Evolutionary conservation across 2,797 vertebrate species (phyloP), one percentile per base, ranked within the genome.

Genomic region (Antrozous pallidus): DNA sequence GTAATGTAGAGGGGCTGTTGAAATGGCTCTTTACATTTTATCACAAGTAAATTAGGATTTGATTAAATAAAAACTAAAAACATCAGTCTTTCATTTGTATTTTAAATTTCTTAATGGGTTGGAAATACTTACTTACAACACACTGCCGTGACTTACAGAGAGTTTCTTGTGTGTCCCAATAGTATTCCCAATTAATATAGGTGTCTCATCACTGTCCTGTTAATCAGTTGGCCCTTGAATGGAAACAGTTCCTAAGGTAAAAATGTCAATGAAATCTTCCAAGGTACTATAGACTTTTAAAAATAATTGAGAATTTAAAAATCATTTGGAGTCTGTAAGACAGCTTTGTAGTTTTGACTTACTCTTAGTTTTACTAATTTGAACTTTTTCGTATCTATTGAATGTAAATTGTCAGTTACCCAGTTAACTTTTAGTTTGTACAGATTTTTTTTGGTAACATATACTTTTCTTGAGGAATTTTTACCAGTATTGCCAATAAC

Each of bases 41-140:
- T 95, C 89, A 90, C 0, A 40, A 63, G 6, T 95, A 73, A 92
- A 89, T 80, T 95, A 73, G 74, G 94, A 45, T 89, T 93, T 71
- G 47, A 40, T 94, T 75, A 73, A 51, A 70, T 71, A 86, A 90
- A 92, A 42, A 86, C 49, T 45, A 49, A 69, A 67, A 94, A 54
- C 71, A 42, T 88, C 75, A 82, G 17, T 63, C 20, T 92, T 78
- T 92, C 67, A 56, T 84, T 92, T 89, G 22, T 69, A 2, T 69
- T 89, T 89, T 91, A 40, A 18, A 38, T 93, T 70, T 67, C 42
- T 90, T 80, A 77, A 63, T 89, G 16, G 83, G 6, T 51, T 88
- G 61, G 17, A 90, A 49, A 36, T 73, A 70, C 63, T 74, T n/a
- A 58, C 3, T 77, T 88, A 51, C 8, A 86, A 2, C 67, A 26